Conservation (phyloP, 2,888 invertebrate genomes). For the Mythimna ferrago region DNA sequence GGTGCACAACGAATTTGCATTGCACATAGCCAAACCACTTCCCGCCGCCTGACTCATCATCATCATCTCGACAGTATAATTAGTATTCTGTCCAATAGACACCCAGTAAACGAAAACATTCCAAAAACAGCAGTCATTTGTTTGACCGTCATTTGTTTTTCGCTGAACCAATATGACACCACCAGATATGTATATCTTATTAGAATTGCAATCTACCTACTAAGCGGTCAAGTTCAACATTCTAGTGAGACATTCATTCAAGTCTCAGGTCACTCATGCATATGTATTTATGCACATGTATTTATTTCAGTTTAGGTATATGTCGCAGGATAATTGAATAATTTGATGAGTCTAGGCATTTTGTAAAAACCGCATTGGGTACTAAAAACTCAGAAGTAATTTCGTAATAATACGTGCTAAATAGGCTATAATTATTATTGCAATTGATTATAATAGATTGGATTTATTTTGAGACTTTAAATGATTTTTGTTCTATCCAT, state of each 20-base stretch:
- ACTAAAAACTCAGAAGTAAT: too few species aligned
- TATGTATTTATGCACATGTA: slow-evolving; percentile 26
- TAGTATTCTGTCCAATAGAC: too few species aligned
- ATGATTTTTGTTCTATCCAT: too few species aligned
- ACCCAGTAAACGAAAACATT: slow-evolving; percentile 2
- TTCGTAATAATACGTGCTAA: too few species aligned
- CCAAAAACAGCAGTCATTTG: slow-evolving; percentile 18
- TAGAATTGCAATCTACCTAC: slow-evolving; percentile 11
- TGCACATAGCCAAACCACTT: too few species aligned
- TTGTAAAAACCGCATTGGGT: not conserved
- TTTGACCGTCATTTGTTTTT: slow-evolving; percentile 20
- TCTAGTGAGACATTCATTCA: slow-evolving; percentile 37
- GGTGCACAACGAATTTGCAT: too few species aligned
- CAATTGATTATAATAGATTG: too few species aligned
- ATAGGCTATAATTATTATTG: too few species aligned
- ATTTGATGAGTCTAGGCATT: not conserved
- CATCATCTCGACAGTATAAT: too few species aligned
- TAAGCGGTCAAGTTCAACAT: slow-evolving; percentile 41
- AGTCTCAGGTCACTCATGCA: slow-evolving; percentile 21
- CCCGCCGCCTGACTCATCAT: too few species aligned
- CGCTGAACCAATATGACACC: slow-evolving; percentile 12
- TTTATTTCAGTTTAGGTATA: not conserved
- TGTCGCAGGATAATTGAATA: not conserved
- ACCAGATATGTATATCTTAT: slow-evolving; percentile 11
- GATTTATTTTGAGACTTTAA: too few species aligned